A percentile compares a stretch with the other conserved stretches of the same genome.
phyloP scores from a whole-genome alignment of 2,888 invertebrate species.

The Temnothorax rugatulus region DNA sequence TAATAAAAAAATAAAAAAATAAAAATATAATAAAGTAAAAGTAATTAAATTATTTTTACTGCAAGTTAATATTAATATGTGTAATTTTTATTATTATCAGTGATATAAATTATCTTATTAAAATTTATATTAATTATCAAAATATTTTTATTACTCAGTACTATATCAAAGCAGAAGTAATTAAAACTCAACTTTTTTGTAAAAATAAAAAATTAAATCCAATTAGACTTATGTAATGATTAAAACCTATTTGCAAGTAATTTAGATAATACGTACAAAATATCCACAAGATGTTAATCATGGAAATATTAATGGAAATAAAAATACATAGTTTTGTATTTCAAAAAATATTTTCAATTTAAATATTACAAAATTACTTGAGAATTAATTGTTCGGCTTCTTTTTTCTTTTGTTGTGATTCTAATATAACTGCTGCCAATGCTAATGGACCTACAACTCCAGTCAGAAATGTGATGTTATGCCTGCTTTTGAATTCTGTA shows the following conservation, averaged over 20 bases:
- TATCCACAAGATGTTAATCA: neutral
- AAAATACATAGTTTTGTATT: neutral
- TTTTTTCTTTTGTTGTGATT: conserved; percentile 87
- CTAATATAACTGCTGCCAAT: conserved; percentile 88
- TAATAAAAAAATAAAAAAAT: neutral
- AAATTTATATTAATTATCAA: neutral
- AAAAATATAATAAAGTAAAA: neutral
- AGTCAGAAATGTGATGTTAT: conserved; percentile 89
- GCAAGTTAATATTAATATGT: neutral
- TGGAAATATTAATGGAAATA: conserved; percentile 3
- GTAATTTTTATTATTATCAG: neutral
- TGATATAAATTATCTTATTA: neutral
- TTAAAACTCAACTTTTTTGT: neutral
- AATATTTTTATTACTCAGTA: neutral
- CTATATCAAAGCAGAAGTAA: neutral
- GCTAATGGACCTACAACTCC: conserved; percentile 91
- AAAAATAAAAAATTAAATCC: too few relatives aligned
- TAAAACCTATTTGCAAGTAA: neutral
- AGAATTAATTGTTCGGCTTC: conserved; percentile 87
- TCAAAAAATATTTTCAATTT: neutral
- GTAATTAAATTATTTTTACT: neutral
- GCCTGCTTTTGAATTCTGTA: conserved; percentile 85
- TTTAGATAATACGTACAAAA: neutral
- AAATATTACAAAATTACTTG: conserved; percentile 85
- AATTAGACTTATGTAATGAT: neutral